Evolutionary conservation across 2,113 vertebrate species (phyloP), one percentile per base, ranked within the genome.

Genomic region (Alethe castanea): DNA sequence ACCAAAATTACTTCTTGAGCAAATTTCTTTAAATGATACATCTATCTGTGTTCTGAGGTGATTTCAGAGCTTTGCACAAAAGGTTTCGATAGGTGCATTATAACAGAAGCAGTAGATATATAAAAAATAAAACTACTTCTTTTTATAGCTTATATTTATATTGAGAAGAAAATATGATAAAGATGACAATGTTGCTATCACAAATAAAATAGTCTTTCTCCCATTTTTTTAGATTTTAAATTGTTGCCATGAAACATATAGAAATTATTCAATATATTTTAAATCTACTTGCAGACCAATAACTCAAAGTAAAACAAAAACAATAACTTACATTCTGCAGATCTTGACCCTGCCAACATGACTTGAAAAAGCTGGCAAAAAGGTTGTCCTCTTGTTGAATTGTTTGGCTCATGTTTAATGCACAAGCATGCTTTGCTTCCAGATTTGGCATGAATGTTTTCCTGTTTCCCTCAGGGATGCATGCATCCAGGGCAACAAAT

Each of bases 371-470:
- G 19, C 45, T 93, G 93, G 71, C 87, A 81, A 76, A 92, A 95
- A 80, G 18, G 16, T 57, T 92, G 72, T 91, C 40, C 62, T 94
- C 52, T 89, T 59, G n/a, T 52, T 90, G 82, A 78, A 85, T 89
- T 74, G 20, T 85, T 86, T 96, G 92, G 81, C 94, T 95, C 85
- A 78, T 89, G 48, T 90, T 95, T 94, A 91, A 90, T 93, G 61
- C 93, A 92, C 82, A 87, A 82, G 59, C 59, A 54, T 86, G 24
- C 38, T 90, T 88, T 86, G 20, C 31, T 94, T 93, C 84, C 91
- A 29, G 24, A 78, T 82, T 92, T 96, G 96, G 83, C 85, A 62
- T 77, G 62, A 65, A 57, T 81, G 13, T 47, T 38, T 88, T 81
- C 54, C 42, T 81, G 59, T 81, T 94, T 87, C 53, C 79, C 88